Percentiles rank a stretch among this genome's conserved stretches.
Conservation (phyloP, 2,888 invertebrate genomes). For the Argyresthia goedartella region DNA sequence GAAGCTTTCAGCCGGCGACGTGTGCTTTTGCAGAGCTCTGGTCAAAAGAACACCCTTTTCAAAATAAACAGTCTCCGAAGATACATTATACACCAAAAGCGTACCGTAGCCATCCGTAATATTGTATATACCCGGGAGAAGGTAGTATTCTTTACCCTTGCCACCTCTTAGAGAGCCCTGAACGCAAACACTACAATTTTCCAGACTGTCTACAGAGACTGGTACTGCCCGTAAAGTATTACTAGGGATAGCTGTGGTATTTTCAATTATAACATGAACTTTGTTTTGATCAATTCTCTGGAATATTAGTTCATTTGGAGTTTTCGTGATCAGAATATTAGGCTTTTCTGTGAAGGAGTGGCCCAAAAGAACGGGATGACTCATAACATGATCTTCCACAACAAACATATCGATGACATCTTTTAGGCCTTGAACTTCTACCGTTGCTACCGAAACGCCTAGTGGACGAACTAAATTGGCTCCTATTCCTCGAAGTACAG, state of each 20-base stretch:
- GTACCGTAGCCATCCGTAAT: background rate
- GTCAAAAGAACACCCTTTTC: no score
- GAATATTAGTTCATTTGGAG: background rate
- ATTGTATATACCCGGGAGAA: background rate
- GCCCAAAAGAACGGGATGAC: no score
- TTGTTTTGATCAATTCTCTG: background rate
- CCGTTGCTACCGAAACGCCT: background rate
- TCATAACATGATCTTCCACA: no score
- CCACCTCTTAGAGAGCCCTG: background rate
- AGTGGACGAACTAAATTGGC: slow-evolving; percentile 5
- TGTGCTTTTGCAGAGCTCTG: no score
- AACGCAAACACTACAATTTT: background rate
- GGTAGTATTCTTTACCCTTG: background rate
- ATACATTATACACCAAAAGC: no score
- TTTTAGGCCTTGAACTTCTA: slow-evolving; percentile 4
- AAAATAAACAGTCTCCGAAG: no score
- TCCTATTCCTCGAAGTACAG: slow-evolving; percentile 8
- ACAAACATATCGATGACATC: no score
- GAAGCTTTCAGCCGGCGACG: no score
- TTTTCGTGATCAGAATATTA: background rate
- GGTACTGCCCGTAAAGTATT: no score
- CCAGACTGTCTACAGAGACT: background rate
- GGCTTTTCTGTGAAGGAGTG: background rate
- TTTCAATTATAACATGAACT: no score
- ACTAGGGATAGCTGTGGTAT: no score